These are phyloP conservation scores for Sipha flava DNA, from an alignment of 1,140 invertebrate species.

Conservation along the genomic window DNA sequence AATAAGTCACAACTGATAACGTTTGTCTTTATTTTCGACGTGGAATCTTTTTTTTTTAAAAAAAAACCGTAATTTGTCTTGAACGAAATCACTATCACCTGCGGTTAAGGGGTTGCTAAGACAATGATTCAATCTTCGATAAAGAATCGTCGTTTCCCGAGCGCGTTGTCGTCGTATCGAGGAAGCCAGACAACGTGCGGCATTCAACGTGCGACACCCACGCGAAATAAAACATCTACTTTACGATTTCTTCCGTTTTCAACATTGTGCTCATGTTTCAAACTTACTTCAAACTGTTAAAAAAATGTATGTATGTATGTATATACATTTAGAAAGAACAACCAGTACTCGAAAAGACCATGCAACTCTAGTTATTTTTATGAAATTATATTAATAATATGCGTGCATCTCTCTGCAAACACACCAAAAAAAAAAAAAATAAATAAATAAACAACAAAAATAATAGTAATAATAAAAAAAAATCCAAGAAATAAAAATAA, in stretches of 20 bases:
- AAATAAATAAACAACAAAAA: too few relatives aligned
- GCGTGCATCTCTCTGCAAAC: background rate
- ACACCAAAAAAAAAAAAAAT: background rate
- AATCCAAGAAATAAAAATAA: too few relatives aligned
- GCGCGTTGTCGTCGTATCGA: background rate
- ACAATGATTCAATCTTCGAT: background rate
- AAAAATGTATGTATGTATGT: too few relatives aligned
- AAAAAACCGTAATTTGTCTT: too few relatives aligned
- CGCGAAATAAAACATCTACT: background rate
- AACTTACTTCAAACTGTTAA: background rate
- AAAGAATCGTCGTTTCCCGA: background rate
- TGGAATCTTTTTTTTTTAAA: too few relatives aligned
- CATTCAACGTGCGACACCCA: background rate
- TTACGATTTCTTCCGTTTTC: background rate
- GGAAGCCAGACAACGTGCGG: conserved; percentile 1
- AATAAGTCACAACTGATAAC: too few relatives aligned
- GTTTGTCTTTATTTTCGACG: too few relatives aligned
- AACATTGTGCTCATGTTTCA: too few relatives aligned
- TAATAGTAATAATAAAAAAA: too few relatives aligned
- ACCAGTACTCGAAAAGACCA: background rate
- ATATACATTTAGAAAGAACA: background rate
- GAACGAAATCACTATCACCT: too few relatives aligned
- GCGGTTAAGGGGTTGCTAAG: too few relatives aligned
- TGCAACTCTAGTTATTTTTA: background rate
- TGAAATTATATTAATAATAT: background rate